Evolutionary conservation across 2,113 vertebrate species (phyloP).

Genomic region (Actinemys pallida): DNA sequence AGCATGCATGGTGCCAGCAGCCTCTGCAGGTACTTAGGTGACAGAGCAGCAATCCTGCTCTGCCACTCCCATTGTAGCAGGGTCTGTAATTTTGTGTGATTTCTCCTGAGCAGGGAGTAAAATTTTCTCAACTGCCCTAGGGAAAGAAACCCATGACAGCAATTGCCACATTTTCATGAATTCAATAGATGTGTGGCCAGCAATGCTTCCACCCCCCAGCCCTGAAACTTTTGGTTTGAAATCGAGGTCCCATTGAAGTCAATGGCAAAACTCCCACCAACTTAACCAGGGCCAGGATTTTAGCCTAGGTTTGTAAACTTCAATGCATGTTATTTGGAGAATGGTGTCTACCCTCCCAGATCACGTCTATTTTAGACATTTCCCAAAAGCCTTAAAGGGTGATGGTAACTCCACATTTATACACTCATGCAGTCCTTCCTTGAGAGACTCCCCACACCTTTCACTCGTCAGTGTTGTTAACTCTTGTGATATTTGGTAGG

Average conservation of each 20-base stretch:
- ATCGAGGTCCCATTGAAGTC: neutral
- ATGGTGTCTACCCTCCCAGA: neutral
- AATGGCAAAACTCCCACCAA: neutral
- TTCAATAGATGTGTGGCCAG: neutral
- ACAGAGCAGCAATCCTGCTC: neutral
- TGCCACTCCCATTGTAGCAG: neutral
- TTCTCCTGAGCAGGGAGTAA: neutral
- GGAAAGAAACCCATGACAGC: neutral
- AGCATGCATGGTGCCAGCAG: neutral
- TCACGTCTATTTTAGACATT: too few relatives aligned
- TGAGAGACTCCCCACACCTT: neutral
- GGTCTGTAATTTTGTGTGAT: neutral
- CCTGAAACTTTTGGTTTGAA: neutral
- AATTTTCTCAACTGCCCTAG: neutral
- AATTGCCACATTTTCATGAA: neutral
- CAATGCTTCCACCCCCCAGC: neutral
- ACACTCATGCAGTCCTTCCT: neutral
- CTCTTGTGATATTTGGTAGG: neutral
- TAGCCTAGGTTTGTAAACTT: neutral
- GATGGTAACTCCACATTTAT: neutral
- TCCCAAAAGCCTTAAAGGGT: neutral
- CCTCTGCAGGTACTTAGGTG: neutral
- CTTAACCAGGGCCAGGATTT: neutral
- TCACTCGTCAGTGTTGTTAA: neutral
- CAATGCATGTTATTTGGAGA: neutral